phyloP scores from a whole-genome alignment of 2,888 invertebrate genomes.

The Aethes cnicana region DNA sequence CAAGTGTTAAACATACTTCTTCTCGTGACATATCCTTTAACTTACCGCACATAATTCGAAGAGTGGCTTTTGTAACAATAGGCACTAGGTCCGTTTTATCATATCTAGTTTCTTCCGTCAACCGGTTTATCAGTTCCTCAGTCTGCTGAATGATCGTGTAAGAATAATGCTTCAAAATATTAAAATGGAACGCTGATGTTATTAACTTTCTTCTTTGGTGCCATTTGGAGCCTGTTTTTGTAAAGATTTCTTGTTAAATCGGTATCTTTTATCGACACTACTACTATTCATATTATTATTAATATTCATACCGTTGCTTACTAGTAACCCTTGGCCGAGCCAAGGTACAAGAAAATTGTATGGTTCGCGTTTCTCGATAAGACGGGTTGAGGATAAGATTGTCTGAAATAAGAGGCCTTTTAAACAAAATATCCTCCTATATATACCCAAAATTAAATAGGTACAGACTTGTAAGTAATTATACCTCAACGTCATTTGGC shows the following conservation, averaged over 20 bases:
- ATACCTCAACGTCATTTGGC: conserved; percentile 40
- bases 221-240: conserved; percentile 62
- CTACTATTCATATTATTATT: neutral
- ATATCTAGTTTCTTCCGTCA: conserved; percentile 41
- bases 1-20: too few species aligned
- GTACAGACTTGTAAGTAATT: neutral
- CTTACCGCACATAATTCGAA: conserved; percentile 80
- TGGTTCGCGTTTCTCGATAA: conserved; percentile 53
- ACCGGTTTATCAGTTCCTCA: conserved; percentile 42
- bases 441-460: neutral
- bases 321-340: conserved; percentile 64
- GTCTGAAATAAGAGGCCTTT: conserved; percentile 38
- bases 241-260: conserved; percentile 1
- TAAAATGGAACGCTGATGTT: conserved; percentile 74
- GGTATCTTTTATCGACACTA: neutral
- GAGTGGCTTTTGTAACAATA: conserved; percentile 71
- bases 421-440: neutral
- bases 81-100: conserved; percentile 65
- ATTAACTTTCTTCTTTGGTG: conserved; percentile 63
- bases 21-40: too few species aligned
- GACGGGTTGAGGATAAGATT: conserved; percentile 46
- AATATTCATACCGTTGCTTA: conserved; percentile 52
- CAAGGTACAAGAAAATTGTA: conserved; percentile 65
- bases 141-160: conserved; percentile 57
- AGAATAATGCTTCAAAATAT: conserved; percentile 60